phyloP scores from a whole-genome alignment of 2,888 invertebrate genomes.

The Antheraea yamamai region DNA sequence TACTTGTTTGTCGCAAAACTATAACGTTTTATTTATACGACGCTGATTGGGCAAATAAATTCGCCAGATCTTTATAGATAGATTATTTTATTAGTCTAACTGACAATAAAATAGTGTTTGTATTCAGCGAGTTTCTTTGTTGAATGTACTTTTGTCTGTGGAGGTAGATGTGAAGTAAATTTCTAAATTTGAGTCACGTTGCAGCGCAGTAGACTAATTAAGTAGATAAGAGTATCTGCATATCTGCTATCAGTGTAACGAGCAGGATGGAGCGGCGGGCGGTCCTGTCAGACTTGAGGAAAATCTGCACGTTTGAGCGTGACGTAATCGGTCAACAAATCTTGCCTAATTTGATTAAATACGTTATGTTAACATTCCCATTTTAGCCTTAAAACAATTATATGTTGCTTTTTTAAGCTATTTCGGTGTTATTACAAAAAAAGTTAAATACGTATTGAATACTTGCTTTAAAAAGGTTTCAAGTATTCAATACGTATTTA shows the following conservation, averaged over 20 bases:
- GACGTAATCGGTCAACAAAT: background rate
- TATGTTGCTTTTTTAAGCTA: too few relatives aligned
- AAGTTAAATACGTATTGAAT: too few relatives aligned
- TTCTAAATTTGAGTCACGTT: background rate
- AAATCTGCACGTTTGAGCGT: background rate
- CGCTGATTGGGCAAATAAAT: constrained; percentile 5
- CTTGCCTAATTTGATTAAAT: background rate
- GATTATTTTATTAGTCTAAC: background rate
- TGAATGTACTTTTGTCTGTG: background rate
- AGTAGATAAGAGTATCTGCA: background rate
- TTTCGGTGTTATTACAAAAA: too few relatives aligned
- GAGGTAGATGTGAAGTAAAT: background rate
- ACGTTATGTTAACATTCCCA: background rate
- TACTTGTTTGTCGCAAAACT: constrained; percentile 6
- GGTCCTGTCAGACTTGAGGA: background rate
- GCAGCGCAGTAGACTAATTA: background rate
- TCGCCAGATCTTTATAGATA: background rate
- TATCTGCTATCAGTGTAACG: background rate
- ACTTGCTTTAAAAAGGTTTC: too few relatives aligned
- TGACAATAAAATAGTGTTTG: too few relatives aligned
- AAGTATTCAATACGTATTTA: too few relatives aligned
- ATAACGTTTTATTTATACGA: background rate
- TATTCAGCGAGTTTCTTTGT: background rate
- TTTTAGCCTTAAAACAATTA: background rate
- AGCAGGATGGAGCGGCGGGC: background rate